Evolutionary conservation across 2,797 vertebrate species (phyloP).

Genomic region (Rhinophrynus dorsalis): DNA sequence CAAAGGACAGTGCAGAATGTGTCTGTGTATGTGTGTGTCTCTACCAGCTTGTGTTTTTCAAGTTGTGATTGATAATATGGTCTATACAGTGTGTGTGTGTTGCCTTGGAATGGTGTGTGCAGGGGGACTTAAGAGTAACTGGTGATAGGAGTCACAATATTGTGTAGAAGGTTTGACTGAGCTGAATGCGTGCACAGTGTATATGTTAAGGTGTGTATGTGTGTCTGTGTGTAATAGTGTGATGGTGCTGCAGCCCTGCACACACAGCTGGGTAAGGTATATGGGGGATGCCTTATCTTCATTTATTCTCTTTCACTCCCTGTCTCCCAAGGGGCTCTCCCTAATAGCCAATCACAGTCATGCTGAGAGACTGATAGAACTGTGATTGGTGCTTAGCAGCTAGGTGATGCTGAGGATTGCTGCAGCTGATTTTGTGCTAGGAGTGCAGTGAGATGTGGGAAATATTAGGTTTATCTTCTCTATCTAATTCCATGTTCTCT

Average conservation of each 20-base stretch:
- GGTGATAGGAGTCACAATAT: not conserved
- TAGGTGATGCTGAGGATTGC: constrained; percentile 2
- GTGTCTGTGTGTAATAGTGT: not conserved
- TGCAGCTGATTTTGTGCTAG: constrained; percentile 37
- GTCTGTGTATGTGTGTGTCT: not conserved
- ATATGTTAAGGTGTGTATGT: not conserved
- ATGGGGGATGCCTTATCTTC: constrained; percentile 10
- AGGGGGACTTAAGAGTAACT: no score
- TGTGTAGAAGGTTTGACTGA: not conserved
- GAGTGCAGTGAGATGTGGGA: constrained; percentile 36
- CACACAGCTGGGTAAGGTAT: constrained; percentile 34
- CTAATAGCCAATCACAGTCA: constrained; percentile 15
- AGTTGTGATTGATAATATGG: not conserved
- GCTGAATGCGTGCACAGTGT: not conserved
- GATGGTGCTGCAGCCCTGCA: constrained; percentile 13
- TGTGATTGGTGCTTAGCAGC: constrained; percentile 16
- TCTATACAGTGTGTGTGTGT: not conserved
- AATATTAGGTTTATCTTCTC: not conserved
- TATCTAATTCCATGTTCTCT: not conserved
- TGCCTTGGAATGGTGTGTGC: not conserved
- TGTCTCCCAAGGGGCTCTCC: constrained; percentile 26
- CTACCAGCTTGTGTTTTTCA: not conserved
- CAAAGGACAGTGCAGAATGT: not conserved
- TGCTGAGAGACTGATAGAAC: not conserved
- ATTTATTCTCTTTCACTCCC: constrained; percentile 30